These are phyloP conservation scores for Polymixis lichenea DNA, from an alignment of 2,888 invertebrate species.

Conservation along the genomic window DNA sequence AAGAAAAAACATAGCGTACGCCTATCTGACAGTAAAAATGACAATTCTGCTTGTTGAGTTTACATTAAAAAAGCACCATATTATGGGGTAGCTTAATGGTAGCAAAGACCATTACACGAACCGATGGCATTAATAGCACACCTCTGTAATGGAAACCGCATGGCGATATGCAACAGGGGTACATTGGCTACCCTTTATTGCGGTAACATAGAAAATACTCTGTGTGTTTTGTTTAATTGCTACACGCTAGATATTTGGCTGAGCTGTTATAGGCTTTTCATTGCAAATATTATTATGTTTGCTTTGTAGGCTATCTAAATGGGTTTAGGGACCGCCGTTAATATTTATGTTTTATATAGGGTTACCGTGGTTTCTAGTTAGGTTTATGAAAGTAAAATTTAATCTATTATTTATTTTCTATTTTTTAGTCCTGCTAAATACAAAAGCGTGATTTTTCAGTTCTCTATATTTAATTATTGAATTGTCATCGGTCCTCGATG, in stretches of 20 bases:
- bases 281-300: slow-evolving; percentile 44
- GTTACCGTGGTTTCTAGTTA: neutral
- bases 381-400: neutral
- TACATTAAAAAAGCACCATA: slow-evolving; percentile 83
- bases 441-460: too few relatives aligned
- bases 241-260: slow-evolving; percentile 48
- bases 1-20: slow-evolving; percentile 78
- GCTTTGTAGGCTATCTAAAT: slow-evolving; percentile 22
- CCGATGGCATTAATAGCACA: slow-evolving; percentile 82
- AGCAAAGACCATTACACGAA: slow-evolving; percentile 82
- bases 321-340: slow-evolving; percentile 10
- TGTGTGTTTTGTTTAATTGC: slow-evolving; percentile 65
- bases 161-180: slow-evolving; percentile 80
- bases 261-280: slow-evolving; percentile 29
- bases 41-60: slow-evolving; percentile 84
- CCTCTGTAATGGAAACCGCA: slow-evolving; percentile 86
- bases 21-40: slow-evolving; percentile 84
- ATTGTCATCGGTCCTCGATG: too few relatives aligned
- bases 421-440: too few relatives aligned
- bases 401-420: too few relatives aligned
- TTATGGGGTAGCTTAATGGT: slow-evolving; percentile 83
- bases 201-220: slow-evolving; percentile 63
- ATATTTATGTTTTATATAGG: slow-evolving; percentile 16
- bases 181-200: slow-evolving; percentile 73
- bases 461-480: too few relatives aligned